These are phyloP conservation scores for Trypoxylon attenuatum DNA, from an alignment of 2,888 invertebrate species.

Conservation along the genomic window DNA sequence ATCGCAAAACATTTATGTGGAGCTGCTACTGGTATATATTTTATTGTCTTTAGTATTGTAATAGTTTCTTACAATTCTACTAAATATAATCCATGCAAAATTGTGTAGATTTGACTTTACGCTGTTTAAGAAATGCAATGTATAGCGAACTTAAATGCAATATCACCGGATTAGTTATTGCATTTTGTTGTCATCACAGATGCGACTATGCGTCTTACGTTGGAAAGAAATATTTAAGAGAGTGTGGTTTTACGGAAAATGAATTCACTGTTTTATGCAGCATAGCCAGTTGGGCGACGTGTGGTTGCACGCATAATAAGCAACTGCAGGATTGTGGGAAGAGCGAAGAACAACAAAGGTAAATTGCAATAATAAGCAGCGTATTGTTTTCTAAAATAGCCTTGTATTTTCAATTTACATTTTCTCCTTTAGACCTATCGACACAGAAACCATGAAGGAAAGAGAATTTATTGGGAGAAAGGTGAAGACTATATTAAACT, in stretches of 20 bases:
- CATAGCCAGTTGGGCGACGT: constrained; percentile 93
- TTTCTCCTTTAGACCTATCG: constrained; percentile 5
- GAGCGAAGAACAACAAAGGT: constrained; percentile 48
- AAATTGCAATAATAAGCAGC: neutral
- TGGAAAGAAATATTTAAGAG: constrained; percentile 79
- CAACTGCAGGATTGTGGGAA: too few species aligned
- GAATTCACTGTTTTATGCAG: constrained; percentile 87
- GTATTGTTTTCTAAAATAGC: constrained; percentile 17
- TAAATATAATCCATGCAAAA: too few species aligned
- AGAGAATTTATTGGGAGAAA: constrained; percentile 81
- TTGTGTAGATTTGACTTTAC: constrained; percentile 82
- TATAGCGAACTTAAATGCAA: constrained; percentile 65
- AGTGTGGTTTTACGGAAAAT: constrained; percentile 76
- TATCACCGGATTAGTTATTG: constrained; percentile 81
- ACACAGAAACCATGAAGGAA: constrained; percentile 57
- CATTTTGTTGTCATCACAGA: constrained; percentile 94
- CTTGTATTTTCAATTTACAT: too few species aligned
- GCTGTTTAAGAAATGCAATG: constrained; percentile 78
- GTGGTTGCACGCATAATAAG: constrained; percentile 82
- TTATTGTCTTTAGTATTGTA: neutral
- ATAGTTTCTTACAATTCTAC: too few species aligned
- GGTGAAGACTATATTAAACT: constrained; percentile 87
- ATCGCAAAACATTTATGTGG: constrained; percentile 94
- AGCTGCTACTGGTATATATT: constrained; percentile 85
- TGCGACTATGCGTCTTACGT: constrained; percentile 84